phyloP scores from a whole-genome alignment of 2,113 vertebrate genomes.

The Noctilio leporinus region DNA sequence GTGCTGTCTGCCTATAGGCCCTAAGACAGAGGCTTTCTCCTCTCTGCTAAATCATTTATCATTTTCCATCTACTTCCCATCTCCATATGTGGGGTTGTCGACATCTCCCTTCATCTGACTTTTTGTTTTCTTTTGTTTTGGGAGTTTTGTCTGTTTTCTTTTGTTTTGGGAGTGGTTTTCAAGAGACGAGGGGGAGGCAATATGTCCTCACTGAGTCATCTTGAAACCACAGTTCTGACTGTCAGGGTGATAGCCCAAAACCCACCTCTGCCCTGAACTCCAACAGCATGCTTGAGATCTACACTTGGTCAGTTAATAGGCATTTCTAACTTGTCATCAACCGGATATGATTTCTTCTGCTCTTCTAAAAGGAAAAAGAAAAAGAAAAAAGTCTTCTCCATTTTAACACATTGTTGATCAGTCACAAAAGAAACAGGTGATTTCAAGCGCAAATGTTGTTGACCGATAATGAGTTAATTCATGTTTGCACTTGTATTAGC shows the following conservation, averaged over 20 bases:
- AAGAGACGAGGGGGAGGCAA: neutral
- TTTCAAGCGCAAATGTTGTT: too few relatives aligned
- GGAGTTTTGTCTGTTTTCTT: too few relatives aligned
- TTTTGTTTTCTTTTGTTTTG: neutral
- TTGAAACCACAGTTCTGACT: neutral
- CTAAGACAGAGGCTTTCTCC: neutral
- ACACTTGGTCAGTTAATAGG: neutral
- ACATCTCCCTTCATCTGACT: neutral
- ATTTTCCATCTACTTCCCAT: neutral
- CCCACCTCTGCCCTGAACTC: neutral
- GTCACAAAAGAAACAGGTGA: too few relatives aligned
- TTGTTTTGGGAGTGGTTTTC: neutral
- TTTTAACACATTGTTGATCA: too few relatives aligned
- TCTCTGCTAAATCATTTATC: neutral
- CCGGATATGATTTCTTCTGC: neutral
- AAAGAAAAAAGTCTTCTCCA: neutral
- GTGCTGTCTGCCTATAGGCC: too few relatives aligned
- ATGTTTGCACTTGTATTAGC: too few relatives aligned
- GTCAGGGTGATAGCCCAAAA: neutral
- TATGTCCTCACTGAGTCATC: too few relatives aligned
- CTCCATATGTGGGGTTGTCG: neutral
- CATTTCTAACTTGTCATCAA: neutral
- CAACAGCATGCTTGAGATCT: neutral
- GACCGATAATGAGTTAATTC: too few relatives aligned
- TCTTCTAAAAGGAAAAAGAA: neutral